A percentile compares a stretch with the other conserved stretches of the same genome.
These are phyloP conservation scores for Papilio aristodemus DNA, from an alignment of 1,140 invertebrate genomes.

Conservation along the genomic window DNA sequence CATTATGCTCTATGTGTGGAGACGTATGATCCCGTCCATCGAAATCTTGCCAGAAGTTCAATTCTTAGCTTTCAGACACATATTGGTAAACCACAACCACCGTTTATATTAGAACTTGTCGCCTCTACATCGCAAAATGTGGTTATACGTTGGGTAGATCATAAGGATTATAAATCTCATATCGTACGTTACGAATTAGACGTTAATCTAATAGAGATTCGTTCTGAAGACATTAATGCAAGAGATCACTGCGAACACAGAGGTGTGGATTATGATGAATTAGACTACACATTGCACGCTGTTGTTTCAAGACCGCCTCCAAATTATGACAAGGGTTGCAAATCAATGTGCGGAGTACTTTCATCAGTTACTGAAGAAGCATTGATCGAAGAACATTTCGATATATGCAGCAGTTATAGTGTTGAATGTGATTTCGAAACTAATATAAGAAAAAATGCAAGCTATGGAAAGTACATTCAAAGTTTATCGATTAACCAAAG, in stretches of 20 bases:
- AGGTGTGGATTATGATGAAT: constrained; percentile 46
- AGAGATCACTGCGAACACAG: constrained; percentile 54
- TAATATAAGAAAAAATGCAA: constrained; percentile 47
- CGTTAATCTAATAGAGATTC: constrained; percentile 57
- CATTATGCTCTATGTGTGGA: constrained; percentile 67
- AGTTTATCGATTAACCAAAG: constrained; percentile 54
- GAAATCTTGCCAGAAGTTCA: constrained; percentile 51
- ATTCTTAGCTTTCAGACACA: constrained; percentile 62
- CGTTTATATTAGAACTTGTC: constrained; percentile 65
- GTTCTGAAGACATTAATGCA: constrained; percentile 39
- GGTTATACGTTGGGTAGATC: constrained; percentile 65
- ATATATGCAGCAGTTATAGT: constrained; percentile 52
- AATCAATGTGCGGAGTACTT: constrained; percentile 65
- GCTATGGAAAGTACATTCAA: constrained; percentile 47
- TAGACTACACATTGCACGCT: constrained; percentile 61
- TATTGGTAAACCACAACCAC: constrained; percentile 65
- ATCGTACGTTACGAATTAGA: constrained; percentile 65
- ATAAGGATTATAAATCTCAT: constrained; percentile 56
- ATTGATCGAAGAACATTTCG: constrained; percentile 65
- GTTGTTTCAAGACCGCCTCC: constrained; percentile 63
- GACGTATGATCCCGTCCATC: constrained; percentile 51
- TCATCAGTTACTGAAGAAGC: constrained; percentile 57
- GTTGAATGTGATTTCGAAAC: constrained; percentile 47
- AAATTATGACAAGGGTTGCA: constrained; percentile 64
- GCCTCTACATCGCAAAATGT: constrained; percentile 53